Conservation (phyloP, 2,113 vertebrate genomes). For the Athene noctua region DNA sequence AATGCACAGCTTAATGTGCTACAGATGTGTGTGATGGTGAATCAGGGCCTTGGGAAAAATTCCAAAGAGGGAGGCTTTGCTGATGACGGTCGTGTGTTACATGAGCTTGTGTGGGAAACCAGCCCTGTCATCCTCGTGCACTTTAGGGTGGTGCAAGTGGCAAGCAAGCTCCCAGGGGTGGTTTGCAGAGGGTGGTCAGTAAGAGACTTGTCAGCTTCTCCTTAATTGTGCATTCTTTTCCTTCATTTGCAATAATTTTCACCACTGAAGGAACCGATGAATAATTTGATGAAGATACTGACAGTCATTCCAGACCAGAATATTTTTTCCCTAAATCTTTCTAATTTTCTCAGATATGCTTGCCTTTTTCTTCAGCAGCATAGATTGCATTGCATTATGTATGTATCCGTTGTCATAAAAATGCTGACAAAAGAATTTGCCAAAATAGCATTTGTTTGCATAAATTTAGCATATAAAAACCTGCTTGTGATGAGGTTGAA, state of each 20-base stretch:
- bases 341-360: slow-evolving; percentile 32
- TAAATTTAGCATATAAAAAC: background rate
- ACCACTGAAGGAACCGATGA: background rate
- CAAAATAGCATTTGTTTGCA: background rate
- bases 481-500: background rate
- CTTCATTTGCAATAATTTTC: slow-evolving; percentile 42
- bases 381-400: background rate
- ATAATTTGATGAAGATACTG: slow-evolving; percentile 17
- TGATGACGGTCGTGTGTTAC: background rate
- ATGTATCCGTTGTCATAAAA: background rate
- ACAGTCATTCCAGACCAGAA: slow-evolving; percentile 2
- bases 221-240: background rate
- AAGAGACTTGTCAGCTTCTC: background rate
- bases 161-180: background rate
- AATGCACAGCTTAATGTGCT: slow-evolving; percentile 35
- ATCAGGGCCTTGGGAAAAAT: slow-evolving; percentile 59
- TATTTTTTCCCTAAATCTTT: slow-evolving; percentile 18
- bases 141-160: slow-evolving; percentile 24
- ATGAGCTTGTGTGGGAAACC: background rate
- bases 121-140: slow-evolving; percentile 17
- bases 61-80: slow-evolving; percentile 44
- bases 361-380: slow-evolving; percentile 8
- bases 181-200: slow-evolving; percentile 32
- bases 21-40: slow-evolving; percentile 59
- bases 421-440: slow-evolving; percentile 30